Base-by-base conservation (phyloP, 2,797 vertebrate genomes). In the Yasuhikotakia modesta region DNA sequence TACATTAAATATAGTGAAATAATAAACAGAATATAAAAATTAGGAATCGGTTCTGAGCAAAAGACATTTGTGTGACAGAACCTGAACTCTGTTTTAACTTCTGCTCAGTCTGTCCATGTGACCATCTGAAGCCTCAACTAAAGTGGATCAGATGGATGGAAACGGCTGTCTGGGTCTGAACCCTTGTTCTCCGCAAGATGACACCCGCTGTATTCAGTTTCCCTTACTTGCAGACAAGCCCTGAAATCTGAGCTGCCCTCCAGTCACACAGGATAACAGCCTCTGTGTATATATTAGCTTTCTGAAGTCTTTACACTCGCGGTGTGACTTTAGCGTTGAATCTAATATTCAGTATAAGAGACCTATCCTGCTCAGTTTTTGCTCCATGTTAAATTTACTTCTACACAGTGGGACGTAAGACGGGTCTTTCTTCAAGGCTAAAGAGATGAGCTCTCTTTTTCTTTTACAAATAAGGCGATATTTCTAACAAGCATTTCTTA, bases 121-220 rank as follows among this genome's bases (percentile, higher is more conserved):
- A 24, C 73, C 22, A 24, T 78, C 57, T 46, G 57, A n/a, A 71
- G 77, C 27, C 70, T 73, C 76, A 45, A 50, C 16, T 73, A 64
- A 50, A 19, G 45, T 69, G 73, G 78, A 80, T 79, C 72, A 73
- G 76, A 81, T 85, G 73, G 70, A 84, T 66, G 76, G 71, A 74
- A 70, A 73, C 61, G 66, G 64, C 70, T 78, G 63, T 81, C 55
- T 74, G 57, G 68, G 64, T 68, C 57, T 73, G 72, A 84, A 78
- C 76, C 79, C 82, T 84, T 80, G 73, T 79, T 84, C 81, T 83
- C 69, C 52, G 86, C 79, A 87, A 85, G 81, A 60, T 66, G 81
- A 87, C 69, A 87, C 67, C 71, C 27, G 43, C 13, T 19, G 43
- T 78, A 75, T 83, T 74, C 45, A 21, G 67, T 83, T 80, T 83